phyloP scores from a whole-genome alignment of 2,113 vertebrate genomes.

The Cromileptes altivelis region DNA sequence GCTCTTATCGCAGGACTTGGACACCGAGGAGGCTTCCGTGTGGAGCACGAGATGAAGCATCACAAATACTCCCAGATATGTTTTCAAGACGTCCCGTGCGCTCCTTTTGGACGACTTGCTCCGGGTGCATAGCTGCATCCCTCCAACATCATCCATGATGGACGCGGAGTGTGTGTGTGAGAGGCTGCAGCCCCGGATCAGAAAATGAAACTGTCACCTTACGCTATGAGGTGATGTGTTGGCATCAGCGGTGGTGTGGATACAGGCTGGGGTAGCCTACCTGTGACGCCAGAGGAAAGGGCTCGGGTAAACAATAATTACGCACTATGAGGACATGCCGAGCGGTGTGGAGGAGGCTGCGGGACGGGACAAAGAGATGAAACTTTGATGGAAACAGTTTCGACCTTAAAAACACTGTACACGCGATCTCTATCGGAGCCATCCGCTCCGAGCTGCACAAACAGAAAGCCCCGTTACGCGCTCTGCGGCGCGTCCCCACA shows the following conservation, averaged over 20 bases:
- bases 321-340: slow-evolving; percentile 37
- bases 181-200: not conserved
- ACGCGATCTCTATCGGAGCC: not conserved
- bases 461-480: not conserved
- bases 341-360: not conserved
- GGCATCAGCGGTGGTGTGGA: slow-evolving; percentile 20
- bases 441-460: not conserved
- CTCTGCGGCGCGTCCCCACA: slow-evolving; percentile 13
- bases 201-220: slow-evolving; percentile 3
- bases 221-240: slow-evolving; percentile 7
- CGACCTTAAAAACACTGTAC: not conserved
- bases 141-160: slow-evolving; percentile 47
- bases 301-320: slow-evolving; percentile 17
- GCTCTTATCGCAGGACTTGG: slow-evolving; percentile 60
- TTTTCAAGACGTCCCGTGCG: slow-evolving; percentile 24
- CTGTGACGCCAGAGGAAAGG: slow-evolving; percentile 44
- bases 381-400: slow-evolving; percentile 49
- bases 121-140: slow-evolving; percentile 25
- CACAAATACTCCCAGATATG: slow-evolving; percentile 53
- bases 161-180: not conserved
- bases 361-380: slow-evolving; percentile 9
- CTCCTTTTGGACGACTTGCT: not conserved
- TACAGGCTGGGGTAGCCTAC: not conserved
- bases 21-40: slow-evolving; percentile 35
- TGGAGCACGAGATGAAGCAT: slow-evolving; percentile 49